Conservation (phyloP, 2,888 invertebrate genomes). For the Caenorhabditis sinica region DNA sequence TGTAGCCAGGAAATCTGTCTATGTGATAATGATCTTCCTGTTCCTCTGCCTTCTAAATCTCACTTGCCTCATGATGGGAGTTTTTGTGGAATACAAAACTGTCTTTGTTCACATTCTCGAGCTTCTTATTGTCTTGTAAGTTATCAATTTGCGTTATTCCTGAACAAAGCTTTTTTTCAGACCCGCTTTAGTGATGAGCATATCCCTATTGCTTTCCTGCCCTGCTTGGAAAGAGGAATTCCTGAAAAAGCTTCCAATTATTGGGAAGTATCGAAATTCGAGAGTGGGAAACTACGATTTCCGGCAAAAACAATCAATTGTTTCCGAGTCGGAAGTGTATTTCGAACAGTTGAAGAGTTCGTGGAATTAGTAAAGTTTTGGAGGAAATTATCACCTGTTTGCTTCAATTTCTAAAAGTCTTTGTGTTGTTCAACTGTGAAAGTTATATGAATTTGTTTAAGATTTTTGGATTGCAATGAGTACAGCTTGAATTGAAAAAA, state of each 20-base stretch:
- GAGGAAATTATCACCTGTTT: no score
- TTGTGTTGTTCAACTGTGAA: no score
- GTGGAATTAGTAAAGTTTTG: constrained; percentile 2
- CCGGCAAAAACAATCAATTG: neutral
- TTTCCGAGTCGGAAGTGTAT: constrained; percentile 33
- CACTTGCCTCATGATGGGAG: constrained; percentile 8
- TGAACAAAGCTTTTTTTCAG: constrained; percentile 15
- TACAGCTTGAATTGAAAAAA: no score
- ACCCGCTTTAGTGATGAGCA: constrained; percentile 27
- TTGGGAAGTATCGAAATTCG: neutral
- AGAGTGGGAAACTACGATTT: neutral
- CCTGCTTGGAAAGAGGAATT: constrained; percentile 26
- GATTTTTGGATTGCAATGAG: no score
- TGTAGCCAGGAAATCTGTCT: constrained; percentile 20
- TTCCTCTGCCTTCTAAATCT: constrained; percentile 1
- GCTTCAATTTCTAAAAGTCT: no score
- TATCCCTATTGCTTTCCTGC: constrained; percentile 24
- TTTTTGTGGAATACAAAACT: constrained; percentile 1
- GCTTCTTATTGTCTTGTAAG: constrained; percentile 15
- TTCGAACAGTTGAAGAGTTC: constrained; percentile 39
- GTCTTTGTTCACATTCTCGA: constrained; percentile 17
- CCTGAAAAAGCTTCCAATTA: neutral
- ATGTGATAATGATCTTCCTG: constrained; percentile 4
- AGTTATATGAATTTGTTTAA: no score
- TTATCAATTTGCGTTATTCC: neutral